Conservation (phyloP, 2,888 invertebrate genomes). For the Steinernema carpocapsae region DNA sequence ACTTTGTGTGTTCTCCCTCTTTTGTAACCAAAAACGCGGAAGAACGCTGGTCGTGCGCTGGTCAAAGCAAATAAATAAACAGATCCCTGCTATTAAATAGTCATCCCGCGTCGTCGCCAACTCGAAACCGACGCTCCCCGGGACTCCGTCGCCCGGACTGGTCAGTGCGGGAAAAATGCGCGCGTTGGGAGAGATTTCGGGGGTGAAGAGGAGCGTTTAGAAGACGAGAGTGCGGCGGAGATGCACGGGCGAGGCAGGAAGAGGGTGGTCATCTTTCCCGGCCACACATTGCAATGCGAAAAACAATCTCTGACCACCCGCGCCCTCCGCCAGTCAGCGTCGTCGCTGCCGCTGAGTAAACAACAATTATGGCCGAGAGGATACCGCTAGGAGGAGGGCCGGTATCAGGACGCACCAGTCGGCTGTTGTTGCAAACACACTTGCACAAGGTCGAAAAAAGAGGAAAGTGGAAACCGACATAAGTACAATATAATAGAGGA, state of each 20-base stretch:
- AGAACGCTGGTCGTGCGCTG: neutral
- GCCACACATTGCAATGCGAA: slow-evolving; percentile 32
- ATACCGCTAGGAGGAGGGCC: neutral
- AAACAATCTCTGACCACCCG: slow-evolving; percentile 31
- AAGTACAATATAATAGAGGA: neutral
- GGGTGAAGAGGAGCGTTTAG: neutral
- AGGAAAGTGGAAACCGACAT: neutral
- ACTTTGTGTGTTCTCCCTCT: neutral
- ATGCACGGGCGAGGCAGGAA: neutral
- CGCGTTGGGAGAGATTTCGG: neutral
- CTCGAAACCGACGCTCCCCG: neutral
- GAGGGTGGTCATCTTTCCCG: slow-evolving; percentile 24
- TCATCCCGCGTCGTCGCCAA: neutral
- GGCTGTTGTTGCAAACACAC: slow-evolving; percentile 30
- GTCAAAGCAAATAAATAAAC: slow-evolving; percentile 29
- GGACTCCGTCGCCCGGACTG: neutral
- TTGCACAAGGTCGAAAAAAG: slow-evolving; percentile 12
- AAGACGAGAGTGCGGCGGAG: too few species aligned
- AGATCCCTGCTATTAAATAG: neutral
- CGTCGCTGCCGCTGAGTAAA: slow-evolving; percentile 25
- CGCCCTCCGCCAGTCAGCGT: slow-evolving; percentile 6
- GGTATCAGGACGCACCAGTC: slow-evolving; percentile 19
- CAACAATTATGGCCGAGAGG: slow-evolving; percentile 29
- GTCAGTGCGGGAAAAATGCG: slow-evolving; percentile 20
- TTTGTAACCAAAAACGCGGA: slow-evolving; percentile 31